Evolutionary conservation across 1,140 invertebrate species (phyloP).

Genomic region (Galleria mellonella): DNA sequence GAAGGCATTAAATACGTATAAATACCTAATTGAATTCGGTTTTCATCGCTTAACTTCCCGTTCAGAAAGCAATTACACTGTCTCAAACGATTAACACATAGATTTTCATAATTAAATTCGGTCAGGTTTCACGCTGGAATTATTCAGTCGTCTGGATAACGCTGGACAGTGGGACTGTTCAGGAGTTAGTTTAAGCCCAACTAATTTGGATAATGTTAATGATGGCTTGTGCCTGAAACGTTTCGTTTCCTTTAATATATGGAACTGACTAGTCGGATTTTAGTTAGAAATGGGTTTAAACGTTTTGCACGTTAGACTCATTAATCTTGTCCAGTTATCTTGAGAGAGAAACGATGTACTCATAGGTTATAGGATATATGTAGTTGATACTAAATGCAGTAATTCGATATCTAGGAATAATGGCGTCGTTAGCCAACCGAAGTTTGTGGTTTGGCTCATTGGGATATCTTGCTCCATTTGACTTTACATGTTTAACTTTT

Average conservation of each 20-base stretch:
- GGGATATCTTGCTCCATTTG: too few relatives aligned
- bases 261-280: constrained; percentile 73
- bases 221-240: constrained; percentile 69
- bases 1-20: too few relatives aligned
- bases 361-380: background rate
- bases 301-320: constrained; percentile 72
- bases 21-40: too few relatives aligned
- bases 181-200: constrained; percentile 34
- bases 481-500: too few relatives aligned
- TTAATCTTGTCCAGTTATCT: constrained; percentile 72
- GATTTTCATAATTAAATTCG: too few relatives aligned
- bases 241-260: constrained; percentile 68
- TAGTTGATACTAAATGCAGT: constrained; percentile 1
- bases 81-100: too few relatives aligned
- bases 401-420: constrained; percentile 4
- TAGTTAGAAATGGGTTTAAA: constrained; percentile 70
- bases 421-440: constrained; percentile 1
- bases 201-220: constrained; percentile 70
- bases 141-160: too few relatives aligned
- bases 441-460: too few relatives aligned
- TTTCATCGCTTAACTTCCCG: too few relatives aligned
- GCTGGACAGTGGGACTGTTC: too few relatives aligned
- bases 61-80: too few relatives aligned
- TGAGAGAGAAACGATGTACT: constrained; percentile 36
- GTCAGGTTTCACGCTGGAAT: too few relatives aligned